Conservation (phyloP, 2,113 vertebrate genomes). For the Chloropsis hardwickii region DNA sequence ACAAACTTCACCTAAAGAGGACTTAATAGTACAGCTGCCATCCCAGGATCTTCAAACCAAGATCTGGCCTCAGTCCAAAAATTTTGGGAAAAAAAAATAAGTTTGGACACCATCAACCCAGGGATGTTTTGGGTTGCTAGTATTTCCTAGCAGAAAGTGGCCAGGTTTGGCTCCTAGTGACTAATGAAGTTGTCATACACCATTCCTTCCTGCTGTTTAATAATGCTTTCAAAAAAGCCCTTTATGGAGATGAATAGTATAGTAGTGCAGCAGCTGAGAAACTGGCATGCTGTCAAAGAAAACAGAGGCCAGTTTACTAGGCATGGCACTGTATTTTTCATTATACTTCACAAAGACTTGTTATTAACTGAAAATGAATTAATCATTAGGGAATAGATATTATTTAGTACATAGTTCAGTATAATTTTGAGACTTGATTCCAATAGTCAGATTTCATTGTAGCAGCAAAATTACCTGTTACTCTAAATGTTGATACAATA, state of each 20-base stretch:
- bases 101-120: slow-evolving; percentile 32
- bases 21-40: background rate
- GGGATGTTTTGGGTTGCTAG: slow-evolving; percentile 62
- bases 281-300: slow-evolving; percentile 67
- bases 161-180: slow-evolving; percentile 70
- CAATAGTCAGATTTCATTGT: background rate
- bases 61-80: slow-evolving; percentile 33
- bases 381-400: slow-evolving; percentile 55
- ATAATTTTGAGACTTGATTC: background rate
- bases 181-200: slow-evolving; percentile 75
- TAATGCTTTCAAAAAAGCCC: slow-evolving; percentile 60
- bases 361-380: slow-evolving; percentile 72
- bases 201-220: slow-evolving; percentile 72
- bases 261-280: slow-evolving; percentile 54
- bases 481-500: background rate
- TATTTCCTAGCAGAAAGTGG: slow-evolving; percentile 72
- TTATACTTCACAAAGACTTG: slow-evolving; percentile 49
- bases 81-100: background rate
- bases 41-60: background rate
- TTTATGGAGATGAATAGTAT: slow-evolving; percentile 74
- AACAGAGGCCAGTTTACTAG: slow-evolving; percentile 60
- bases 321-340: slow-evolving; percentile 67
- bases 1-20: background rate
- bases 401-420: slow-evolving; percentile 43
- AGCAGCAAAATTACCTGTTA: background rate